phyloP scores from a whole-genome alignment of 2,888 invertebrate species.

The Brenthis daphne region DNA sequence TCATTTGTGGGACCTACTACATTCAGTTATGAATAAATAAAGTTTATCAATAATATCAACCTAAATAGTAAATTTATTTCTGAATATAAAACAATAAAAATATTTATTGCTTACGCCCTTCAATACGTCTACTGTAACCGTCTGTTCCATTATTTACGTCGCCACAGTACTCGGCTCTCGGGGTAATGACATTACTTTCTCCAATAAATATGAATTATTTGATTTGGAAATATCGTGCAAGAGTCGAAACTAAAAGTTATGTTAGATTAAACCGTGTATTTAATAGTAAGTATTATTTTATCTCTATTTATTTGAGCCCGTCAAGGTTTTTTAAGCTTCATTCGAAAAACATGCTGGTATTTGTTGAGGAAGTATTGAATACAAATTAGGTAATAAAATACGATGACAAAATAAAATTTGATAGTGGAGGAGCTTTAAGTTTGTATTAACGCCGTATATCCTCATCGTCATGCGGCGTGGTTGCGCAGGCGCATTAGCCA shows the following conservation, averaged over 20 bases:
- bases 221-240: constrained; percentile 31
- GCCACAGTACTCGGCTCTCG: constrained; percentile 32
- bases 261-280: constrained; percentile 21
- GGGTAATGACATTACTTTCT: constrained; percentile 40
- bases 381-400: constrained; percentile 67
- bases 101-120: constrained; percentile 24
- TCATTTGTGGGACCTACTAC: no score
- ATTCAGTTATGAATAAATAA: no score
- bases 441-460: constrained; percentile 54
- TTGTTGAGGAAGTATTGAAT: constrained; percentile 65
- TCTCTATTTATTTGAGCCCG: constrained; percentile 16
- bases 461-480: constrained; percentile 70
- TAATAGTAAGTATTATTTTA: constrained; percentile 8
- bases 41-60: no score
- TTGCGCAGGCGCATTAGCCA: constrained; percentile 68
- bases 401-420: constrained; percentile 60
- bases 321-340: constrained; percentile 17
- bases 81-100: constrained; percentile 28
- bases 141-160: constrained; percentile 29
- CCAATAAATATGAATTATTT: constrained; percentile 42
- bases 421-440: constrained; percentile 58
- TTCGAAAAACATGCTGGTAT: constrained; percentile 36
- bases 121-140: constrained; percentile 30
- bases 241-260: constrained; percentile 33
- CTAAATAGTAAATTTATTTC: constrained; percentile 17